Evolutionary conservation across 92 coral and sea anemone genomes (phyloP).

Genomic region (Pocillopora grandis): DNA sequence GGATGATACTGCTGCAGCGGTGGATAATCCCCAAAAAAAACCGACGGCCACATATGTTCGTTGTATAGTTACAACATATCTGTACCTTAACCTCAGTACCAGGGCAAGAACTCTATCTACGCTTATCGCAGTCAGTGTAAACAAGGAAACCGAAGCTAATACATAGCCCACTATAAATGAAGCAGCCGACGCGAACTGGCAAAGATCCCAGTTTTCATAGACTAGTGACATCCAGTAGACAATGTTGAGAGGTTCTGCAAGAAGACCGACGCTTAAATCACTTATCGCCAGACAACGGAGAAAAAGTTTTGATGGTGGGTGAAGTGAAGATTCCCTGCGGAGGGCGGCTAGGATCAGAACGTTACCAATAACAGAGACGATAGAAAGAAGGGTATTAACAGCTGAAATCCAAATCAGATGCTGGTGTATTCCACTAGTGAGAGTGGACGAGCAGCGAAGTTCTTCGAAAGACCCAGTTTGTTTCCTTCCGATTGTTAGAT

Average conservation of each 20-base stretch:
- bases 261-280: not conserved
- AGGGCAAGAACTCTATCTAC: conserved; percentile 37
- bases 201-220: not conserved
- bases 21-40: not conserved
- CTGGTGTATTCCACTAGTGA: not conserved
- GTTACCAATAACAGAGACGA: not conserved
- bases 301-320: not conserved
- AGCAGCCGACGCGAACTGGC: not conserved
- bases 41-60: not conserved
- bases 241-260: not conserved
- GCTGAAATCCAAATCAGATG: not conserved
- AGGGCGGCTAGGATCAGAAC: not conserved
- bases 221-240: not conserved
- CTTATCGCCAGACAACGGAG: not conserved
- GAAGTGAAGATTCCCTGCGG: not conserved
- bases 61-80: conserved; percentile 21
- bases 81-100: conserved; percentile 6
- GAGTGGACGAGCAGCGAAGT: not conserved
- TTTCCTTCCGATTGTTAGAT: not conserved
- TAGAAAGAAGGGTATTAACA: not conserved
- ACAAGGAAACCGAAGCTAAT: not conserved
- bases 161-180: not conserved
- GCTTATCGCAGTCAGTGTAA: conserved; percentile 16
- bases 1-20: conserved; percentile 1
- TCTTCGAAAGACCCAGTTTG: not conserved